These are phyloP conservation scores for Eublepharis macularius DNA, from an alignment of 2,113 vertebrate genomes.

Conservation along the genomic window DNA sequence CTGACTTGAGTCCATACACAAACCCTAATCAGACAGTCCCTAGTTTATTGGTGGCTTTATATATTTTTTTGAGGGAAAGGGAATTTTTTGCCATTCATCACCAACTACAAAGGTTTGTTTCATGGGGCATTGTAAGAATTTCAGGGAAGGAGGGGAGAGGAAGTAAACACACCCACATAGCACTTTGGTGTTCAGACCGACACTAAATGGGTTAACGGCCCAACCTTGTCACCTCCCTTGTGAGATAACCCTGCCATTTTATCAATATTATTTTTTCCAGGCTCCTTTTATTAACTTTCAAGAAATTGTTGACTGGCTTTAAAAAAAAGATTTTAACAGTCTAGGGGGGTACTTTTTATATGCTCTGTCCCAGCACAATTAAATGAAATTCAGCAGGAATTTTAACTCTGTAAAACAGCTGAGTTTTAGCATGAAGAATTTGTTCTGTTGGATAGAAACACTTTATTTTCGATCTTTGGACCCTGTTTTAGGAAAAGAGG, in stretches of 20 bases:
- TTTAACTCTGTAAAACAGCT: constrained; percentile 35
- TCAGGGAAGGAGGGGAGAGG: neutral
- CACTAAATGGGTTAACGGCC: constrained; percentile 1
- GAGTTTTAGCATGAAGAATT: constrained; percentile 33
- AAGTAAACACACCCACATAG: neutral
- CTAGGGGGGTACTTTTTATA: constrained; percentile 16
- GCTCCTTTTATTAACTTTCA: constrained; percentile 32
- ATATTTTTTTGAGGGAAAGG: neutral
- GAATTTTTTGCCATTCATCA: constrained; percentile 19
- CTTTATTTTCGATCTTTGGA: constrained; percentile 6
- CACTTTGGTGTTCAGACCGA: constrained; percentile 18
- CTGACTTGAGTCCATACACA: neutral
- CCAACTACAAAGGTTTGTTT: constrained; percentile 8
- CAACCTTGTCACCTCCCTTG: neutral
- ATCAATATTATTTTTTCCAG: neutral
- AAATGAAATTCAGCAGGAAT: constrained; percentile 26
- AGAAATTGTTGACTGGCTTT: constrained; percentile 30
- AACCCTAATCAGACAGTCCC: constrained; percentile 18
- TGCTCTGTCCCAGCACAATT: constrained; percentile 20
- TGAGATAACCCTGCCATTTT: constrained; percentile 8
- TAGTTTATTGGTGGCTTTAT: constrained; percentile 18
- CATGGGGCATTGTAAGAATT: constrained; percentile 20
- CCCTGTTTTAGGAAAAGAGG: neutral
- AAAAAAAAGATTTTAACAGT: constrained; percentile 24
- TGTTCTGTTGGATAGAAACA: constrained; percentile 2